Evolutionary conservation across 2,113 vertebrate species (phyloP), one percentile per base, ranked within the genome.

Genomic region (Solenodon paradoxus): DNA sequence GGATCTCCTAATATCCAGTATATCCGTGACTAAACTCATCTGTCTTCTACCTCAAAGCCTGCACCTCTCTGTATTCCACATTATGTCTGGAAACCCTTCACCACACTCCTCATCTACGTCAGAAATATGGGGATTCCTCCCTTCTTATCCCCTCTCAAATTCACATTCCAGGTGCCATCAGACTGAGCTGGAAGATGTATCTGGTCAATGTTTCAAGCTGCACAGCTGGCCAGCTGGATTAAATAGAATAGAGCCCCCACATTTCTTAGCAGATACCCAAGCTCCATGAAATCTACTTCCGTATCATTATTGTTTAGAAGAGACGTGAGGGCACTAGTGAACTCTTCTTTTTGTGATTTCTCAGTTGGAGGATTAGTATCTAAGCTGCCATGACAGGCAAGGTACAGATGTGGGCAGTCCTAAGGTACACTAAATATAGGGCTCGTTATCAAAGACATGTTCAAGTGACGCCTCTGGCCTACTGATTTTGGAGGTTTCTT

Each of bases 261-360:
- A 45, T 19, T 86, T 38, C 63, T 92, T 55, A 83, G 55, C 30
- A 91, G 45, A 85, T 81, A 71, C 45, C 45, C n/a, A 95, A 91
- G n/a, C 45, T 90, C 85, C 28, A 82, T 63, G 88, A 80, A 74
- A 82, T 15, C 55, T 55, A 13, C 35, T 81, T 59, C 24, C 16
- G 19, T 47, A 86, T 32, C 38, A 88, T 22, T 78, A 4, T 1
- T 47, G 24, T n/a, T 94, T 81, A 90, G 63, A 53, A 64, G 20
- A 92, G 68, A 66, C 38, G n/a, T 77, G 8, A 82, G 17, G 55
- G 19, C 28, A 88, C 47, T 72, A 61, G n/a, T 80, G 32, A 95
- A 88, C 20, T 69, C 3, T 12, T 80, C 28, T 89, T 45, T 72
- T 84, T 82, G 61, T 72, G 45, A 87, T 83, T 96, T 92, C 74